Conservation (phyloP, 2,797 vertebrate species). For the Urophycis tenuis region DNA sequence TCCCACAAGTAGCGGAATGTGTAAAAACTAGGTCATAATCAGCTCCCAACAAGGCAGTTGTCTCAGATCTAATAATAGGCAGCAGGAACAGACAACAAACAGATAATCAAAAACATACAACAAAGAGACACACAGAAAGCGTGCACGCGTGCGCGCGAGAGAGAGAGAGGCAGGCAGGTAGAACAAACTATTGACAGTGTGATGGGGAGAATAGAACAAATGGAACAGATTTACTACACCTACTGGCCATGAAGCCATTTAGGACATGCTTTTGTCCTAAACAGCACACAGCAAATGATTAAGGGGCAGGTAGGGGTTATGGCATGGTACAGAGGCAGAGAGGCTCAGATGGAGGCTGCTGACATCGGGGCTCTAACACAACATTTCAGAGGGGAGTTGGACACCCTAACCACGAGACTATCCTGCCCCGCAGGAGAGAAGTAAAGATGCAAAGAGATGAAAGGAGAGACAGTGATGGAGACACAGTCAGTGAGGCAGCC, state of each 20-base stretch:
- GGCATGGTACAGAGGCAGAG: no score
- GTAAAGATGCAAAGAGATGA: background rate
- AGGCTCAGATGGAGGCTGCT: no score
- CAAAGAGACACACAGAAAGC: background rate
- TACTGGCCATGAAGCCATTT: background rate
- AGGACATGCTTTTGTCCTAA: background rate
- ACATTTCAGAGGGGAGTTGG: no score
- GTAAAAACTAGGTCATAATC: constrained; percentile 54
- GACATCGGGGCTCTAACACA: no score
- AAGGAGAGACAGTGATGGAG: background rate
- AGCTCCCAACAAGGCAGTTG: constrained; percentile 39
- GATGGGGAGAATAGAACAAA: background rate
- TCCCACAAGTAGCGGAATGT: constrained; percentile 21
- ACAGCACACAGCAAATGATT: no score
- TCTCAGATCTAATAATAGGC: constrained; percentile 40
- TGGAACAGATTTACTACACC: background rate
- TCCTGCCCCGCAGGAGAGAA: no score
- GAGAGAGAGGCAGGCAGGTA: constrained; percentile 2
- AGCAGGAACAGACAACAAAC: constrained; percentile 12
- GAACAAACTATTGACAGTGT: background rate
- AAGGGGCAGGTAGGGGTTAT: background rate
- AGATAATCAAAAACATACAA: background rate
- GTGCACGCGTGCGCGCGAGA: constrained; percentile 9
- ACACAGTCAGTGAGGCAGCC: background rate
- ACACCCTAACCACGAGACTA: no score